phyloP scores from a whole-genome alignment of 2,797 vertebrate genomes.

The Heteromormyrus szaboi region DNA sequence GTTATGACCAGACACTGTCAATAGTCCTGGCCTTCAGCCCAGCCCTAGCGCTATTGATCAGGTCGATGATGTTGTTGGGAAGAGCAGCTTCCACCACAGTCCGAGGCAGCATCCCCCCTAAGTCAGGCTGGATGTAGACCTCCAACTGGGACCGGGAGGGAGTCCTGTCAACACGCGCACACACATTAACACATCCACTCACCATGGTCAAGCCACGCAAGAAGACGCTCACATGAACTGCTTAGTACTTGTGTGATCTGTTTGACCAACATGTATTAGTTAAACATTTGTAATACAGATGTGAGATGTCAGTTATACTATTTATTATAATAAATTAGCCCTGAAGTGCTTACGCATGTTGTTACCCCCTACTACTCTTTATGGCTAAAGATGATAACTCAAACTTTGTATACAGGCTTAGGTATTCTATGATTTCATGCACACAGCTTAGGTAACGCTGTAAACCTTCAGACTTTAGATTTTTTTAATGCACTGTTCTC shows the following conservation, averaged over 20 bases:
- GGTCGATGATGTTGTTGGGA: conserved; percentile 46
- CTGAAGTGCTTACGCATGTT: neutral
- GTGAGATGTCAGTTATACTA: neutral
- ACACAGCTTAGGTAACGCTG: neutral
- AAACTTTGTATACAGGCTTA: neutral
- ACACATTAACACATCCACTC: neutral
- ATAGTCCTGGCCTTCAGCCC: neutral
- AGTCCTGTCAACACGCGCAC: neutral
- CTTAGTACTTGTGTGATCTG: neutral
- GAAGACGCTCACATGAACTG: neutral
- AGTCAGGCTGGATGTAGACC: conserved; percentile 52
- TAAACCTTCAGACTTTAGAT: neutral
- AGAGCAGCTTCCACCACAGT: conserved; percentile 47
- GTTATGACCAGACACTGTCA: neutral
- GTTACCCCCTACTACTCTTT: neutral
- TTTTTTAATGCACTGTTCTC: neutral
- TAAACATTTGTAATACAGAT: neutral
- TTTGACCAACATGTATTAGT: neutral
- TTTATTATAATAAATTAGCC: neutral
- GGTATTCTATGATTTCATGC: neutral
- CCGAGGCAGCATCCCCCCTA: conserved; percentile 45
- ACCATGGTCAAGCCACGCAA: neutral
- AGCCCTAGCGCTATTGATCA: conserved; percentile 37
- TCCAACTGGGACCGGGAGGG: conserved; percentile 37
- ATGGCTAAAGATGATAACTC: neutral